These are phyloP conservation scores for Matsumyia berberina DNA, from an alignment of 2,888 invertebrate species.

Conservation along the genomic window DNA sequence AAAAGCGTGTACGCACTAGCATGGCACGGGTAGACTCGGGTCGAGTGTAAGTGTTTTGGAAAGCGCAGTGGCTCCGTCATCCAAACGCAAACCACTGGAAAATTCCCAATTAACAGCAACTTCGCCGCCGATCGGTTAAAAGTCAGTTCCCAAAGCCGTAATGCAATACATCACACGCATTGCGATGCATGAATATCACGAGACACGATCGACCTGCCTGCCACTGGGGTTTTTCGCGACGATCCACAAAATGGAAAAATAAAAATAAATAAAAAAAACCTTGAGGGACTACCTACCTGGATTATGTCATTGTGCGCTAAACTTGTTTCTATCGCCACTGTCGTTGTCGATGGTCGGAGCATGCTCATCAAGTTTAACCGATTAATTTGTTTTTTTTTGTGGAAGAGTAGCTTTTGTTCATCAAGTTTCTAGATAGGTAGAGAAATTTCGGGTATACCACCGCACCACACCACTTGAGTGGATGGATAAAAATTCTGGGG, in stretches of 20 bases:
- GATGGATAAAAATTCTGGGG: slow-evolving; percentile 34
- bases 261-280: slow-evolving; percentile 56
- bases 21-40: neutral
- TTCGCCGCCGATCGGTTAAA: slow-evolving; percentile 13
- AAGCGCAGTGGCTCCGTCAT: slow-evolving; percentile 23
- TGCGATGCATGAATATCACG: slow-evolving; percentile 40
- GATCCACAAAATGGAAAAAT: slow-evolving; percentile 45
- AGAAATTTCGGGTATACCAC: slow-evolving; percentile 54
- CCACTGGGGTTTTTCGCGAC: slow-evolving; percentile 65
- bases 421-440: slow-evolving; percentile 30
- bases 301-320: slow-evolving; percentile 67
- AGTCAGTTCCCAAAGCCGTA: slow-evolving; percentile 45
- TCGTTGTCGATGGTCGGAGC: slow-evolving; percentile 18
- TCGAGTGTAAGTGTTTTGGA: neutral
- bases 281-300: slow-evolving; percentile 74
- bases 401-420: slow-evolving; percentile 11
- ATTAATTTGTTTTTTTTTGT: slow-evolving; percentile 25
- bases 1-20: slow-evolving; percentile 3
- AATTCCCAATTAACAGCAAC: slow-evolving; percentile 32
- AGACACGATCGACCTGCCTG: slow-evolving; percentile 15
- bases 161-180: slow-evolving; percentile 50
- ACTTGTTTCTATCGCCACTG: slow-evolving; percentile 61
- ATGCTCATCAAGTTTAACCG: slow-evolving; percentile 52
- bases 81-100: slow-evolving; percentile 1
- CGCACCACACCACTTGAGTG: too few species aligned